Base-by-base conservation (phyloP, 2,888 invertebrate genomes). In the Eristalis tenax region DNA sequence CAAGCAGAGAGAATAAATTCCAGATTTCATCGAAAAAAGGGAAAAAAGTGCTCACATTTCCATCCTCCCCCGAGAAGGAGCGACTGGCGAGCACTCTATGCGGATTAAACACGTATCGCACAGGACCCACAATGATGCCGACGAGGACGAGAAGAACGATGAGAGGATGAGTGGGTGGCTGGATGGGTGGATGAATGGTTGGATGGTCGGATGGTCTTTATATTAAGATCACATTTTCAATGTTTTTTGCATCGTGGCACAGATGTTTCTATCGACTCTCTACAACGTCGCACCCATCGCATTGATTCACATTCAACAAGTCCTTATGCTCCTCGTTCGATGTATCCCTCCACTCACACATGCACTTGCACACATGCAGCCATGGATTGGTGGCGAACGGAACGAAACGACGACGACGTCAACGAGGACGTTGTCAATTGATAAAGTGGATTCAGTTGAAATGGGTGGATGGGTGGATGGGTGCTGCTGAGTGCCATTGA, bases 171-270 rank as follows among this genome's bases (percentile, higher is more conserved):
- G 11, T 35, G 35, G 1, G n/a, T 2, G n/a, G 43, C 6, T 5
- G 43, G n/a, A 0, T 0, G 43, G 43, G 0, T 4, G n/a, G 4
- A 0, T 28, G 28, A 28, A n/a, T n/a, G 18, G n/a, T 4, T 6
- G 18, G 43, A n/a, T 4, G n/a, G 15, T 15, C 6, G 43, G 43
- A n/a, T 50, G 43, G 43, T 50, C 43, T 50, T 80, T 74, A 57
- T 74, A 81, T 73, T 69, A 74, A 69, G 61, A 81, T 81, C 56
- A 28, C 68, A 81, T 81, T 74, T 81, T 63, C 74, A 81, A 74
- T 74, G 80, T 81, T 81, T 81, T 80, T 81, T 68, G 80, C 80
- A 81, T 69, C 80, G 74, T 28, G 23, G 43, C 66, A 74, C 73
- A 73, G 73, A 74, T 80, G 80, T 66, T 28, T 18, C 57, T 50